These are phyloP conservation scores for Cryptophagus acutangulus DNA, from an alignment of 2,888 invertebrate species.

Conservation along the genomic window DNA sequence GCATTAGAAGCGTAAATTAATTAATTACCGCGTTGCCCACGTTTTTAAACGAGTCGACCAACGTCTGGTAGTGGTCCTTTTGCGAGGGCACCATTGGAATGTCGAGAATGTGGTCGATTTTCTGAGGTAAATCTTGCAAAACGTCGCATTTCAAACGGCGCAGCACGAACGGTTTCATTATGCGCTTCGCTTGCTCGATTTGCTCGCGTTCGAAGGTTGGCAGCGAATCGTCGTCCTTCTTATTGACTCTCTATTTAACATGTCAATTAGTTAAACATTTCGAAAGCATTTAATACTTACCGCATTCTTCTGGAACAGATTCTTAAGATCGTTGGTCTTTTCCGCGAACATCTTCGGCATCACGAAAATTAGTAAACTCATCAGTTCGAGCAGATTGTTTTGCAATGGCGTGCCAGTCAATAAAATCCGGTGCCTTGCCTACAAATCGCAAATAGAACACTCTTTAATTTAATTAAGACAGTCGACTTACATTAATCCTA, in stretches of 20 bases:
- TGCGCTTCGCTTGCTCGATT: conserved; percentile 87
- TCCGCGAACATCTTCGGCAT: conserved; percentile 93
- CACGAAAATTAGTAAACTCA: conserved; percentile 92
- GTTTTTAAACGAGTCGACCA: conserved; percentile 65
- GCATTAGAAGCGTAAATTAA: no score
- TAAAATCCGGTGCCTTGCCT: conserved; percentile 80
- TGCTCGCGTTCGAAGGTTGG: conserved; percentile 85
- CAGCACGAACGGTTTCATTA: conserved; percentile 94
- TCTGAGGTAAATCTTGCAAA: conserved; percentile 76
- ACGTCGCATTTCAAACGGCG: conserved; percentile 85
- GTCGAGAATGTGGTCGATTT: conserved; percentile 65
- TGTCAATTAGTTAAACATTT: conserved; percentile 1
- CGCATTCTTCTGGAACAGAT: conserved; percentile 74
- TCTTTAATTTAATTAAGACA: conserved; percentile 3
- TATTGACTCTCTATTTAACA: conserved; percentile 50
- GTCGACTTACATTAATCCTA: conserved; percentile 57
- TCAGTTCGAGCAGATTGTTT: conserved; percentile 91
- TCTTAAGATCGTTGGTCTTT: conserved; percentile 81
- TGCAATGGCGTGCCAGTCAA: conserved; percentile 95
- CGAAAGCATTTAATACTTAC: conserved; percentile 44
- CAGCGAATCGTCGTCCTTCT: conserved; percentile 53
- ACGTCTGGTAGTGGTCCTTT: conserved; percentile 65
- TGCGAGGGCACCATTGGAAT: conserved; percentile 70
- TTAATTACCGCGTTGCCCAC: conserved; percentile 40
- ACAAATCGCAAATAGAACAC: conserved; percentile 30